These are phyloP conservation scores for Pristionchus maxplancki DNA, from an alignment of 2,888 invertebrate genomes.

Conservation along the genomic window DNA sequence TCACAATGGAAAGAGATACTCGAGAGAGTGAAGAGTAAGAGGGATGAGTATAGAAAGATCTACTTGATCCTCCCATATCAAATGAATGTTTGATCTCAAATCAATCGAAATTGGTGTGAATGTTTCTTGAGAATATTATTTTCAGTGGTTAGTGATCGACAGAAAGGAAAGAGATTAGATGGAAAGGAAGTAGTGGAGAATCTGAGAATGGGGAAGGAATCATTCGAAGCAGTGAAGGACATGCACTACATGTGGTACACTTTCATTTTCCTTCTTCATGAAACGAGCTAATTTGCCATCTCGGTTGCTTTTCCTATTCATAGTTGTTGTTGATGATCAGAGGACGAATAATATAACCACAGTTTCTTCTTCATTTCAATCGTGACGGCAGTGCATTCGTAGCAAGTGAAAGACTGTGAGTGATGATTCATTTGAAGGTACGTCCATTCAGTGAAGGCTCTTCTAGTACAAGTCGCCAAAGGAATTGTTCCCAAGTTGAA, in stretches of 20 bases:
- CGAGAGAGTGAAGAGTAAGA: not conserved
- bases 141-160: slow-evolving; percentile 10
- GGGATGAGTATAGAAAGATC: not conserved
- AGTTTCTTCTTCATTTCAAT: too few relatives aligned
- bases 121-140: not conserved
- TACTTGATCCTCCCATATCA: not conserved
- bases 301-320: too few relatives aligned
- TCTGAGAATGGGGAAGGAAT: slow-evolving; percentile 40
- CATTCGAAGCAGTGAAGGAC: slow-evolving; percentile 37
- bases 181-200: slow-evolving; percentile 32
- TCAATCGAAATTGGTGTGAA: not conserved
- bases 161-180: not conserved
- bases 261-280: not conserved
- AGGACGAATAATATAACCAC: too few relatives aligned
- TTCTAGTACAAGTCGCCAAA: slow-evolving; percentile 45
- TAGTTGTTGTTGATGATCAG: too few relatives aligned
- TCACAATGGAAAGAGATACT: slow-evolving; percentile 19
- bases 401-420: too few relatives aligned
- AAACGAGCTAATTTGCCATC: too few relatives aligned
- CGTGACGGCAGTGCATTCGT: too few relatives aligned
- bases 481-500: slow-evolving; percentile 42
- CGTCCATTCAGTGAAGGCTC: slow-evolving; percentile 48
- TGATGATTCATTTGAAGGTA: too few relatives aligned
- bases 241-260: slow-evolving; percentile 47
- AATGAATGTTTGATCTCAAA: slow-evolving; percentile 36